These are phyloP conservation scores for Danio jaintianensis DNA, from an alignment of 2,797 vertebrate genomes.

Conservation along the genomic window DNA sequence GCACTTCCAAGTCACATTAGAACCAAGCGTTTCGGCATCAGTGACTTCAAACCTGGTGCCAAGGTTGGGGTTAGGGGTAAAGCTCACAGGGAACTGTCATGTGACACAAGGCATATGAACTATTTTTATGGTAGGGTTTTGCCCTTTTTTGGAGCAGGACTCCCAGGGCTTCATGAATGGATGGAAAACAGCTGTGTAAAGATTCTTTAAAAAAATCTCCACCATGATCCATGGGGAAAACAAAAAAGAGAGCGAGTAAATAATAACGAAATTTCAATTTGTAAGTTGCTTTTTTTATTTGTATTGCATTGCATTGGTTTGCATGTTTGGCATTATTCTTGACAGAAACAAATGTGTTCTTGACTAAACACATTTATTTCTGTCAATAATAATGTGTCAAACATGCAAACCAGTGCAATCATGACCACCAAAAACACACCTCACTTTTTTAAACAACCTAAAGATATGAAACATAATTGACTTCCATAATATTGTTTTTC, in stretches of 20 bases:
- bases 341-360: constrained; percentile 7
- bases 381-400: too few species aligned
- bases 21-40: background rate
- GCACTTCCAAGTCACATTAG: background rate
- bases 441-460: background rate
- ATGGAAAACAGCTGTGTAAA: constrained; percentile 11
- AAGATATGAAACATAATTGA: too few species aligned
- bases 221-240: background rate
- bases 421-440: background rate
- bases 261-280: constrained; percentile 17
- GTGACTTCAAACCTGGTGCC: background rate
- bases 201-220: background rate
- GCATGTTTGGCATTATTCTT: background rate
- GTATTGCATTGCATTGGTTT: background rate
- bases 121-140: constrained; percentile 22
- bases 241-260: background rate
- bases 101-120: constrained; percentile 32
- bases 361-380: too few species aligned
- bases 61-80: constrained; percentile 5
- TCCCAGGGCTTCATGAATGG: background rate
- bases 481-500: too few species aligned
- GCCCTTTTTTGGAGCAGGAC: constrained; percentile 18
- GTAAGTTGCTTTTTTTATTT: constrained; percentile 3
- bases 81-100: constrained; percentile 10
- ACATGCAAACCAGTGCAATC: background rate